Base-by-base conservation (phyloP, 2,113 vertebrate genomes). In the Microtus richardsoni region DNA sequence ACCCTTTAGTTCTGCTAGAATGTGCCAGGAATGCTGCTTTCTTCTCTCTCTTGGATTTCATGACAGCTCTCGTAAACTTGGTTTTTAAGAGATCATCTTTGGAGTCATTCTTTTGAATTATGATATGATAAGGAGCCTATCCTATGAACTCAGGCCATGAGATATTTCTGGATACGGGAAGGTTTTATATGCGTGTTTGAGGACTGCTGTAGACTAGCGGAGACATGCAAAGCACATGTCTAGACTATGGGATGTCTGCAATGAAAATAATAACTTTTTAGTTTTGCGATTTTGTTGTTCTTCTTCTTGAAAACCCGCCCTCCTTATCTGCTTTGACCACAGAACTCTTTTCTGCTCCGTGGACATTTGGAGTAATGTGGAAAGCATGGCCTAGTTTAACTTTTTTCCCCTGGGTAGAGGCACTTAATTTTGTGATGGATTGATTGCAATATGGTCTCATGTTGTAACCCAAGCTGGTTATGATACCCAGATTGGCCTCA, bases 31-130 rank as follows among this genome's bases (percentile, higher is more conserved):
- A 70, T 70, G 4, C 52, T 60, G 6, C 49, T 49, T 92, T 89
- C 7, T 85, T 54, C 5, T 33, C 75, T 22, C 74, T 52, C 64
- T 84, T 87, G 60, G 16, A 86, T 93, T 41, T 93, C 52, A 78
- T 41, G 14, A n/a, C 9, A 36, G 7, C 7, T 93, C 58, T 70
- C 74, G 19, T 41, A 47, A 89, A 74, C 39, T 73, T 41, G 21
- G 80, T 84, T 85, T 82, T 44, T 54, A 39, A 85, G 39, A 83
- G 49, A 28, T 79, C 30, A 41, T 60, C 88, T 85, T 88, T 66
- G 44, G 78, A 91, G 49, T 36, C 79, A 75, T 39, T 91, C 80
- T 84, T 70, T 82, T 79, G 62, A 71, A 77, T 93, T 92, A 89
- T 21, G 49, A 0, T 10, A 82, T 77, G 66, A 88, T 75, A 74